A percentile compares a stretch with the other conserved stretches of the same genome.
These are phyloP conservation scores for Microctenopoma lineatum DNA, from an alignment of 2,797 vertebrate species.

Conservation along the genomic window DNA sequence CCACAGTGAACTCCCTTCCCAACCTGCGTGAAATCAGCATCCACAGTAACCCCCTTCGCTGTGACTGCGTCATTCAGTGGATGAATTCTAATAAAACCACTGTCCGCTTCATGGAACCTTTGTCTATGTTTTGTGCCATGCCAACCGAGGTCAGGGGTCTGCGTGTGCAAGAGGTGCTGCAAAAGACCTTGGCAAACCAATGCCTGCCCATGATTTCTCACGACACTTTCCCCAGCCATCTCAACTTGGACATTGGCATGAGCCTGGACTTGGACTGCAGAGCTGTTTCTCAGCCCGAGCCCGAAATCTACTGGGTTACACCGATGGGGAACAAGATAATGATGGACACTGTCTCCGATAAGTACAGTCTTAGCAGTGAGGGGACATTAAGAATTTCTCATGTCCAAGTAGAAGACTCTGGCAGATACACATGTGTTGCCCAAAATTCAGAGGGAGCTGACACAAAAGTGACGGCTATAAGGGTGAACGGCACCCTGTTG, in stretches of 20 bases:
- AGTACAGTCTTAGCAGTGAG: conserved; percentile 90
- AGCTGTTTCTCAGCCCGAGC: conserved; percentile 95
- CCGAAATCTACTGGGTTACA: conserved; percentile 98
- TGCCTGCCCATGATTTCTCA: conserved; percentile 96
- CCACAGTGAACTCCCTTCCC: conserved; percentile 92
- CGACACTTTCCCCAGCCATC: conserved; percentile 89
- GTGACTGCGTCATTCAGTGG: conserved; percentile 96
- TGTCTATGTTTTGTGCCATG: conserved; percentile 94
- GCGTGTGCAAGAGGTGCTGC: conserved; percentile 89
- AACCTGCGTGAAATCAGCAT: conserved; percentile 96
- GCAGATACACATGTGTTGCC: conserved; percentile 95
- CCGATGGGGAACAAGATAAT: conserved; percentile 93
- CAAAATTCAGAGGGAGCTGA: conserved; percentile 94
- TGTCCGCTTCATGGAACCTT: conserved; percentile 96
- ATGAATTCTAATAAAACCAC: conserved; percentile 93
- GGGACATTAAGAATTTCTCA: conserved; percentile 91
- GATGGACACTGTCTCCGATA: conserved; percentile 88
- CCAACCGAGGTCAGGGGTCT: conserved; percentile 90
- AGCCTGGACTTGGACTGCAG: conserved; percentile 91
- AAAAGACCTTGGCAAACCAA: conserved; percentile 86
- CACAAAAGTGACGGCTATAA: conserved; percentile 90
- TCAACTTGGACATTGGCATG: conserved; percentile 90
- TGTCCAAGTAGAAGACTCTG: conserved; percentile 92
- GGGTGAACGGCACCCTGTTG: conserved; percentile 93
- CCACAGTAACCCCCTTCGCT: conserved; percentile 94